These are phyloP conservation scores for Mechanitis messenoides DNA, from an alignment of 2,888 invertebrate genomes.

Conservation along the genomic window DNA sequence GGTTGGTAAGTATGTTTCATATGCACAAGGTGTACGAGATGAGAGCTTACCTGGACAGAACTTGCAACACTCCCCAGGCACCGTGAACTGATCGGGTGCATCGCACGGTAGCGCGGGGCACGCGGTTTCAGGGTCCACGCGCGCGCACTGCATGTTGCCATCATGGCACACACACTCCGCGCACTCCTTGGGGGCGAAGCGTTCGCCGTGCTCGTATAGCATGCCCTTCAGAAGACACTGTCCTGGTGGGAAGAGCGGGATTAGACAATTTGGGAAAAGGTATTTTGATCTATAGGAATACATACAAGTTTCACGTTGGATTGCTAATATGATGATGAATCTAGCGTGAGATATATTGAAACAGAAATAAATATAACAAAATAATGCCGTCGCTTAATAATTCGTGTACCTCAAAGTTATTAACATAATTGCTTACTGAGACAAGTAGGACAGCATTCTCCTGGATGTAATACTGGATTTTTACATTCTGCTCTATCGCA, in stretches of 20 bases:
- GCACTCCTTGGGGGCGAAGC: constrained; percentile 83
- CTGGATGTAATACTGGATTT: constrained; percentile 85
- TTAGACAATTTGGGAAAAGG: too few relatives aligned
- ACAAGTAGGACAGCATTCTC: constrained; percentile 91
- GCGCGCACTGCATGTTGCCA: constrained; percentile 86
- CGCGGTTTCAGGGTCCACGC: constrained; percentile 82
- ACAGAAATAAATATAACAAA: neutral
- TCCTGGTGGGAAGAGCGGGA: constrained; percentile 60
- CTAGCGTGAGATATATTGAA: too few relatives aligned
- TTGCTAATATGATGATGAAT: neutral
- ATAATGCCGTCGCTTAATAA: neutral
- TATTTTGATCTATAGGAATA: too few relatives aligned
- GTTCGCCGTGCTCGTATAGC: constrained; percentile 88
- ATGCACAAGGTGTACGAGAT: neutral
- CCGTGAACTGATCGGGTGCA: constrained; percentile 84
- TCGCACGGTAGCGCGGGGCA: constrained; percentile 89
- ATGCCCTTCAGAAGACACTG: constrained; percentile 82
- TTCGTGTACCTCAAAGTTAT: neutral
- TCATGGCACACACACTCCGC: constrained; percentile 89
- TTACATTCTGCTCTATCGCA: constrained; percentile 87
- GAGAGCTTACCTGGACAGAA: constrained; percentile 84
- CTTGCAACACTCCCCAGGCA: constrained; percentile 92
- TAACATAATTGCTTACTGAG: constrained; percentile 79
- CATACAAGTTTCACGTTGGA: constrained; percentile 6
- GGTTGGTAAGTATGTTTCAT: too few relatives aligned